Evolutionary conservation across 2,888 invertebrate species (phyloP).

Genomic region (Villa cingulata): DNA sequence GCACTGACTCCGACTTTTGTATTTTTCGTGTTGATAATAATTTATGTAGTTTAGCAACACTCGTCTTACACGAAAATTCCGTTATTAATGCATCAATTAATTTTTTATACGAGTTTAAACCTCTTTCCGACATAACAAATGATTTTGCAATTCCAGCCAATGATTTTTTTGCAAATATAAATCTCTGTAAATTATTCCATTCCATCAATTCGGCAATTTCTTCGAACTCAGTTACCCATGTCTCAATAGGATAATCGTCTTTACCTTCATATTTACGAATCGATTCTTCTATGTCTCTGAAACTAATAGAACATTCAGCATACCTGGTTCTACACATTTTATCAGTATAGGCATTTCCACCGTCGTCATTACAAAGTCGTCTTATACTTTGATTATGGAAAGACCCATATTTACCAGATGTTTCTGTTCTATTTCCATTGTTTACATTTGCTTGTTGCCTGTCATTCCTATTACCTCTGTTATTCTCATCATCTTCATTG

Average conservation of each 20-base stretch:
- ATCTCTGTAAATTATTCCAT: neutral
- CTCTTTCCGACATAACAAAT: neutral
- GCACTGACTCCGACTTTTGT: neutral
- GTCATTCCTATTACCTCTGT: neutral
- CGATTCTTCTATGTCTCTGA: neutral
- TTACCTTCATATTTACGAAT: neutral
- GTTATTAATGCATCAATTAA: neutral
- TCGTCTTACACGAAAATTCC: neutral
- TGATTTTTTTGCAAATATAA: slow-evolving; percentile 1
- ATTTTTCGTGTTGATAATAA: neutral
- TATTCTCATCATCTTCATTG: neutral
- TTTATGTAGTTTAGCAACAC: neutral
- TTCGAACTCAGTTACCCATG: neutral
- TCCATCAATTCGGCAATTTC: neutral
- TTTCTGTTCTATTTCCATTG: neutral
- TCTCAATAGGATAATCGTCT: neutral
- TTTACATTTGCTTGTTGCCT: neutral
- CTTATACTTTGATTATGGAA: neutral
- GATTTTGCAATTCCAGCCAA: neutral
- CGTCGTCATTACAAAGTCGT: neutral
- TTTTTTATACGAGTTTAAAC: neutral
- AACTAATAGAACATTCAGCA: neutral
- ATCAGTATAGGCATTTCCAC: neutral
- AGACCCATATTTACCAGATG: neutral
- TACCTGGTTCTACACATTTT: neutral